phyloP scores from a whole-genome alignment of 2,113 vertebrate genomes.

The Petroica traversi region DNA sequence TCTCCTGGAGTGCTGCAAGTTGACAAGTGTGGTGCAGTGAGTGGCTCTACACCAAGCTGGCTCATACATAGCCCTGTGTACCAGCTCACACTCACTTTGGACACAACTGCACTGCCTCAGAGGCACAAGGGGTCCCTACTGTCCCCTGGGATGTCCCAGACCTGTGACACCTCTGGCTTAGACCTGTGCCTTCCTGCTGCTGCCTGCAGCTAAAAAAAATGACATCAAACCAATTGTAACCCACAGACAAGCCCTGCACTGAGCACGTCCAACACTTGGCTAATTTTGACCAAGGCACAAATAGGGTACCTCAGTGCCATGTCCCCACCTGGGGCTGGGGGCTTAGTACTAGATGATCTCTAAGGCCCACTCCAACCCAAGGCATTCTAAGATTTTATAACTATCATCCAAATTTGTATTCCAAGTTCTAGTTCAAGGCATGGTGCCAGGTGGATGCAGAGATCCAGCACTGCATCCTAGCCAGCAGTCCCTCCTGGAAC shows the following conservation, averaged over 20 bases:
- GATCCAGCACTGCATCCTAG: neutral
- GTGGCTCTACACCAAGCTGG: neutral
- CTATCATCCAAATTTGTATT: neutral
- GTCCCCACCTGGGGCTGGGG: neutral
- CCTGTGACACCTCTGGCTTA: neutral
- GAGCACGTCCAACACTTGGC: fast-evolving
- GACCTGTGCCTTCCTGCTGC: neutral
- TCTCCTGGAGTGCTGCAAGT: neutral
- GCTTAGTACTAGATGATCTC: neutral
- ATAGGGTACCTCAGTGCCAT: neutral
- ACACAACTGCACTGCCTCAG: neutral
- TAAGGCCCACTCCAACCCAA: neutral
- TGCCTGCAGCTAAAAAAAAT: neutral
- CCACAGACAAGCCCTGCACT: neutral
- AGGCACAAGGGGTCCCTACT: neutral
- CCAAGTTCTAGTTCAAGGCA: neutral
- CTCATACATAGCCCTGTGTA: neutral
- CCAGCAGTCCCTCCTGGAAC: neutral
- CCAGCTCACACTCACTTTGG: neutral
- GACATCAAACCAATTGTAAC: neutral
- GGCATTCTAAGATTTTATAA: neutral
- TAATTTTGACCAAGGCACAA: neutral
- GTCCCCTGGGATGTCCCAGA: neutral
- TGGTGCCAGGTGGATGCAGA: neutral
- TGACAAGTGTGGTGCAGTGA: neutral